Percentiles rank a stretch among this genome's conserved stretches.
Conservation (phyloP, 2,113 vertebrate genomes). For the Harpagus bidentatus region DNA sequence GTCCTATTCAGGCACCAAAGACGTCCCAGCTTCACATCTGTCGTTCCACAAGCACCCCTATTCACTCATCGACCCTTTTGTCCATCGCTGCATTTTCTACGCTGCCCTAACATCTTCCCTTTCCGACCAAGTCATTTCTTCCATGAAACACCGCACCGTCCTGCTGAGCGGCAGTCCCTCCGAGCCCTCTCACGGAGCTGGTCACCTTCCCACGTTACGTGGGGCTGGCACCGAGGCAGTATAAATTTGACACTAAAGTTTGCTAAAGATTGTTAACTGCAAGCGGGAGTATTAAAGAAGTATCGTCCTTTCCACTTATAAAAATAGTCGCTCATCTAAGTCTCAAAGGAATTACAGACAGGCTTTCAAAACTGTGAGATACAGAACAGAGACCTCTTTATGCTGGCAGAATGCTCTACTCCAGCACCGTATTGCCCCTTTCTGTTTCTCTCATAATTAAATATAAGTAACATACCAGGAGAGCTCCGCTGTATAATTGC, state of each 20-base stretch:
- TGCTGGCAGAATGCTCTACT: background rate
- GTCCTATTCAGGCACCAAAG: background rate
- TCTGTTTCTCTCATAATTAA: slow-evolving; percentile 41
- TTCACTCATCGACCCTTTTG: background rate
- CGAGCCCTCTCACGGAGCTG: background rate
- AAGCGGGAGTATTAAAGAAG: background rate
- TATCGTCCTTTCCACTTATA: background rate
- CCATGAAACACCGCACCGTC: rapidly evolving
- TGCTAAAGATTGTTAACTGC: background rate
- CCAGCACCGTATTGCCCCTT: slow-evolving; percentile 33
- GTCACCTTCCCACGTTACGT: rapidly evolving
- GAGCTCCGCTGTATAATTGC: slow-evolving; percentile 75
- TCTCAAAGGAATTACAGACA: background rate
- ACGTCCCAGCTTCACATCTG: background rate
- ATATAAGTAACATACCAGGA: slow-evolving; percentile 69
- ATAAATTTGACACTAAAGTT: background rate
- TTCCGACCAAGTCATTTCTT: background rate
- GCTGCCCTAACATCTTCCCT: rapidly evolving
- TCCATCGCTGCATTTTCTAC: background rate
- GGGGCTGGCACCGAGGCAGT: background rate
- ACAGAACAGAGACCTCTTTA: slow-evolving; percentile 6
- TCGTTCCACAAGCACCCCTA: background rate
- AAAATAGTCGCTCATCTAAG: background rate
- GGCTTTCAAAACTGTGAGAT: background rate
- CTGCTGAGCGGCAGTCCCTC: rapidly evolving